Base-by-base conservation (phyloP, 2,113 vertebrate genomes). In the Malurus alboscapulatus region DNA sequence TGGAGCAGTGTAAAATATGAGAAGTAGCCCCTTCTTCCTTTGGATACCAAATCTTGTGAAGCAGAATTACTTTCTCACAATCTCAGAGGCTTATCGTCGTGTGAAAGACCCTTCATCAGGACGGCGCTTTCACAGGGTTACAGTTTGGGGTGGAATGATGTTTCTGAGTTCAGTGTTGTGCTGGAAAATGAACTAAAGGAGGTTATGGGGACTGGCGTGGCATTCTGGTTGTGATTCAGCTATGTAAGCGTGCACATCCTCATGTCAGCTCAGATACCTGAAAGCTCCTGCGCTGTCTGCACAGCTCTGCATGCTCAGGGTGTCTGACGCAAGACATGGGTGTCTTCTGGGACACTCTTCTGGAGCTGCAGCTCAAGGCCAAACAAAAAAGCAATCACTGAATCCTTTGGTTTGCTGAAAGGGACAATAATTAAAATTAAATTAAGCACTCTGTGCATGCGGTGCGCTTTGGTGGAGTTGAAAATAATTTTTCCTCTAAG, bases 311-410 rank as follows among this genome's bases (percentile, higher is more conserved):
- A 19, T 29, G 26, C 59, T 11, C 12, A 40, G 5, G 4, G 34
- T 21, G 8, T 30, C 11, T 51, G 77, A 44, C 0, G 1, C 51
- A 87, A 80, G 59, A 58, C 16, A 20, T 32, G 10, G 0, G 4
- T 44, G 67, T 36, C 66, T 75, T 53, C 69, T 92, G 44, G 2
- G 5, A 78, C 9, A 2, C 8, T 30, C 9, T 68, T 75, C 29
- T 85, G 66, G 36, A 90, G 40, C 74, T 88, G 40, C n/a, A 84
- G 53, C 40, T 81, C n/a, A 77, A 75, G 51, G 44, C 30, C 18
- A 59, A 66, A 32, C 9, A 47, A 30, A 71, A 84, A 44, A 63
- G 3, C 11, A n/a, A 30, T 79, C 24, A 18, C 30, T 11, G 65
- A 85, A 55, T 59, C 21, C 15, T 63, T 81, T 36, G 5, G 4